Evolutionary conservation across 2,888 invertebrate species (phyloP).

Genomic region (Limnephilus lunatus): DNA sequence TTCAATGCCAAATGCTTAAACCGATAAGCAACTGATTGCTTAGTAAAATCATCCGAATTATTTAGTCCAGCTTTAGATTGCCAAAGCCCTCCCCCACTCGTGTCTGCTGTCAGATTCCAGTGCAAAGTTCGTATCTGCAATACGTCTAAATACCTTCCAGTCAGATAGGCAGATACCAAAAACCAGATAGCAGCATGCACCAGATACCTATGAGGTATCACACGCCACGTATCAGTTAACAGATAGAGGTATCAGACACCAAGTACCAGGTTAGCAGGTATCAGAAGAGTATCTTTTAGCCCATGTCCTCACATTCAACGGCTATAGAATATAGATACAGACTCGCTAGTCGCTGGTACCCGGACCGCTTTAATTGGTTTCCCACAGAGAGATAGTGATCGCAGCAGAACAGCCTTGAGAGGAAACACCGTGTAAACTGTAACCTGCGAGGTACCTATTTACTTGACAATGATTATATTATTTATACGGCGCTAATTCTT

Average conservation of each 20-base stretch:
- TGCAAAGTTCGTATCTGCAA: background rate
- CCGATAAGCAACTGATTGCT: too few relatives aligned
- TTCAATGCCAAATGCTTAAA: too few relatives aligned
- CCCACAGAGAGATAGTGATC: constrained; percentile 18
- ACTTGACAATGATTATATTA: background rate
- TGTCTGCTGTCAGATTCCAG: background rate
- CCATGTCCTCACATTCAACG: background rate
- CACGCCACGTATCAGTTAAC: background rate
- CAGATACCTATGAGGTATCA: too few relatives aligned
- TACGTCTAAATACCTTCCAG: background rate
- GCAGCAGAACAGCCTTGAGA: background rate
- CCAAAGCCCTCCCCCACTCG: background rate
- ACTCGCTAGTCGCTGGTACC: background rate
- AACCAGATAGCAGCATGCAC: background rate
- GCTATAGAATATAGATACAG: background rate
- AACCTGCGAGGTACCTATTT: background rate
- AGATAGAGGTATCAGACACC: background rate
- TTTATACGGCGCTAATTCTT: background rate
- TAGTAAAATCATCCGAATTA: background rate
- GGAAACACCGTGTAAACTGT: background rate
- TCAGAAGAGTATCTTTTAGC: background rate
- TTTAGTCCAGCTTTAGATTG: background rate
- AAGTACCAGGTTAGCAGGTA: background rate
- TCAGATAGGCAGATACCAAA: background rate
- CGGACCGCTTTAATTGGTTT: constrained; percentile 18